A percentile compares a stretch with the other conserved stretches of the same genome.
These are phyloP conservation scores for Ctenosaura bakeri DNA, from an alignment of 2,797 vertebrate genomes.

Conservation along the genomic window DNA sequence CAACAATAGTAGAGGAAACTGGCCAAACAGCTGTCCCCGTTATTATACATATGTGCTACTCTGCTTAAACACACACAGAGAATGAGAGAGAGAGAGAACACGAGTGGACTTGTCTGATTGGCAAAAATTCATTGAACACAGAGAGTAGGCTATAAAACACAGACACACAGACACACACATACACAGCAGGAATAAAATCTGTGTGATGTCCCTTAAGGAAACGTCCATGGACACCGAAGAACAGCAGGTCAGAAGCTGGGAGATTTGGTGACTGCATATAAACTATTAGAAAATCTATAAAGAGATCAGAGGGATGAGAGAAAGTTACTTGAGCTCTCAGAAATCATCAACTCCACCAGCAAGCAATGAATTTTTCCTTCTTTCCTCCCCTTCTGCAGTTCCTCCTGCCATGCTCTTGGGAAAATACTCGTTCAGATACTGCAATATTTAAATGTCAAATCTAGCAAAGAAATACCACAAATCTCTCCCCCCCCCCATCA, in stretches of 20 bases:
- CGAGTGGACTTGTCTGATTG: constrained; percentile 46
- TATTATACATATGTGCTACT: constrained; percentile 57
- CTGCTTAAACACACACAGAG: constrained; percentile 40
- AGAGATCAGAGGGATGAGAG: constrained; percentile 52
- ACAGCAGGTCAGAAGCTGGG: constrained; percentile 43
- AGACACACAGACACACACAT: constrained; percentile 32
- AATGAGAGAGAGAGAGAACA: neutral
- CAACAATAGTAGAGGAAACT: constrained; percentile 65
- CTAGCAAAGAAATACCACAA: constrained; percentile 49
- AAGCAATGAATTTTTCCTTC: constrained; percentile 58
- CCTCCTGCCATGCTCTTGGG: constrained; percentile 56
- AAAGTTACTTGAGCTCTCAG: constrained; percentile 55
- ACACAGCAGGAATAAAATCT: constrained; percentile 43
- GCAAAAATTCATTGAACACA: constrained; percentile 40
- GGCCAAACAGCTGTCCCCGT: constrained; percentile 73
- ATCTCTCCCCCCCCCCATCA: neutral
- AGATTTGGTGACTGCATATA: constrained; percentile 39
- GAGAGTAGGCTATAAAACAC: constrained; percentile 12
- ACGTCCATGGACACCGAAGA: constrained; percentile 44
- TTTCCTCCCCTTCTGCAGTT: constrained; percentile 56
- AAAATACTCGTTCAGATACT: constrained; percentile 52
- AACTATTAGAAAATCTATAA: constrained; percentile 67
- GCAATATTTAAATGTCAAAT: constrained; percentile 62
- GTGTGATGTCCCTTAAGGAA: constrained; percentile 27
- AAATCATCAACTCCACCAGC: constrained; percentile 42